Conservation (phyloP, 2,113 vertebrate genomes). For the cat (Felis catus) region F.catus_Fca126_mat1.0 CM031419.1:213501-214000, state of each 20-base stretch:
- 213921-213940: background rate
- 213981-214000: background rate
- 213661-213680: background rate
- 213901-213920: background rate
- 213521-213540: background rate
- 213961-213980: background rate
- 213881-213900: background rate
- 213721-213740: background rate
- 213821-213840: background rate
- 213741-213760: background rate
- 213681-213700: background rate
- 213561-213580: background rate
- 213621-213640: too few relatives aligned
- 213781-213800: background rate
- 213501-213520: background rate
- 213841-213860: background rate
- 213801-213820: background rate
- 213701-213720: too few relatives aligned
- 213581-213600: background rate
- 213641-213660: background rate
- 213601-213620: background rate
- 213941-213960: background rate
- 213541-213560: background rate
- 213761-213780: background rate
- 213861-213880: background rate